phyloP scores from a whole-genome alignment of 2,113 vertebrate genomes.

The Pluvianellus socialis region DNA sequence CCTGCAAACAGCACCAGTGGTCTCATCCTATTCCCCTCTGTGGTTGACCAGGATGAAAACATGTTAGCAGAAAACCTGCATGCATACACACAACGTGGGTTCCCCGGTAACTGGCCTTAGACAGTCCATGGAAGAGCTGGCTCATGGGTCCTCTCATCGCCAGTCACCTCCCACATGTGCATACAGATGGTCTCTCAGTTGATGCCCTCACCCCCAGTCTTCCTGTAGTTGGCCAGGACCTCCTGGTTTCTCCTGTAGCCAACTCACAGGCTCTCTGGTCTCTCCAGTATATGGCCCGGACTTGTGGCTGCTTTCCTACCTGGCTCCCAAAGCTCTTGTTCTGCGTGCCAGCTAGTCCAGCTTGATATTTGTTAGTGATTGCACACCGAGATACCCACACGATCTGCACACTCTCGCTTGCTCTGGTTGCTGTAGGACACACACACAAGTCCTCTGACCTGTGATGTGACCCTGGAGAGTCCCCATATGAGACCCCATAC shows the following conservation, averaged over 20 bases:
- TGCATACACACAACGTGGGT: fast-evolving
- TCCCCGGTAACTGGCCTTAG: background rate
- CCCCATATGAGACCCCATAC: background rate
- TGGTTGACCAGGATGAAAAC: background rate
- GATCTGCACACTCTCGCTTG: fast-evolving
- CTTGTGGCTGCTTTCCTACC: background rate
- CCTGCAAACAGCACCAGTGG: background rate
- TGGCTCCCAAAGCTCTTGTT: background rate
- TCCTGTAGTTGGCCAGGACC: fast-evolving
- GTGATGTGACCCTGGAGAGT: background rate
- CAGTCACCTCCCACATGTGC: background rate
- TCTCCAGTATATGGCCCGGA: background rate
- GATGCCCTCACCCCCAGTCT: background rate
- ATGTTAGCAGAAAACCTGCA: background rate
- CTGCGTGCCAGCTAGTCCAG: background rate
- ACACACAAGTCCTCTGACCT: background rate
- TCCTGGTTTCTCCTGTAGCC: background rate
- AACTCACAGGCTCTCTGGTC: background rate
- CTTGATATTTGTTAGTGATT: background rate
- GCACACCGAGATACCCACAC: background rate
- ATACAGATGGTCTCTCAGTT: fast-evolving
- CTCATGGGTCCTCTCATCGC: background rate
- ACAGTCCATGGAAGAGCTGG: background rate
- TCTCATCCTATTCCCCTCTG: background rate
- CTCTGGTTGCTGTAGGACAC: background rate